Conservation (phyloP, 1,140 invertebrate genomes). For the Vanessa atalanta region DNA sequence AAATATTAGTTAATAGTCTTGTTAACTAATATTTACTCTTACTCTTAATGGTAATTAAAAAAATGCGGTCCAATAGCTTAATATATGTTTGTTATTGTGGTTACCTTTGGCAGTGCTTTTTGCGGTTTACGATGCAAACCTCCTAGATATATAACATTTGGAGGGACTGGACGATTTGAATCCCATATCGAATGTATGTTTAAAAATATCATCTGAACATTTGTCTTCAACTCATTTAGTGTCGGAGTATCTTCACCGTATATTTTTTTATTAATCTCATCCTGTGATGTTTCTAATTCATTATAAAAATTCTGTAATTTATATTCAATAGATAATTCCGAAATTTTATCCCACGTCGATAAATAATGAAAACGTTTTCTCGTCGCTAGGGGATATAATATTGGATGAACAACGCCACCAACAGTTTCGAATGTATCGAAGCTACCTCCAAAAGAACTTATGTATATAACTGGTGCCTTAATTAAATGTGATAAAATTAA, state of each 20-base stretch:
- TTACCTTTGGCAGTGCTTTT: conserved; percentile 19
- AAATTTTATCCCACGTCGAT: conserved; percentile 43
- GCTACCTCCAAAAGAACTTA: conserved; percentile 46
- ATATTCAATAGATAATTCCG: conserved; percentile 30
- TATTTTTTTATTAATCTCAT: conserved; percentile 59
- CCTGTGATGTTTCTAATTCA: conserved; percentile 35
- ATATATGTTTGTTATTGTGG: not conserved
- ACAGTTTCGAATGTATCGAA: conserved; percentile 36
- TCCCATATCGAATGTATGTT: conserved; percentile 76
- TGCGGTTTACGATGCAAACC: conserved; percentile 44
- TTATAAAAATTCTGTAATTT: conserved; percentile 9
- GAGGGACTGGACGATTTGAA: conserved; percentile 70
- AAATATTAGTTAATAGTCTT: no score
- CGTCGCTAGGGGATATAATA: conserved; percentile 38
- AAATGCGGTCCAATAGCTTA: no score
- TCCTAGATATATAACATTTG: conserved; percentile 75
- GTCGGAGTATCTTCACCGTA: conserved; percentile 67
- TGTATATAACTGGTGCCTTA: conserved; percentile 48
- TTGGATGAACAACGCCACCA: conserved; percentile 41
- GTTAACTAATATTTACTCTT: no score
- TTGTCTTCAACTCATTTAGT: conserved; percentile 69
- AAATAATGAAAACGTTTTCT: conserved; percentile 39
- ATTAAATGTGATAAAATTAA: conserved; percentile 42
- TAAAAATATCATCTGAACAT: conserved; percentile 80
- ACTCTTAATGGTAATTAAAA: no score